These are phyloP conservation scores for Drosophila tristis DNA, from an alignment of 1,140 invertebrate genomes.

Conservation along the genomic window DNA sequence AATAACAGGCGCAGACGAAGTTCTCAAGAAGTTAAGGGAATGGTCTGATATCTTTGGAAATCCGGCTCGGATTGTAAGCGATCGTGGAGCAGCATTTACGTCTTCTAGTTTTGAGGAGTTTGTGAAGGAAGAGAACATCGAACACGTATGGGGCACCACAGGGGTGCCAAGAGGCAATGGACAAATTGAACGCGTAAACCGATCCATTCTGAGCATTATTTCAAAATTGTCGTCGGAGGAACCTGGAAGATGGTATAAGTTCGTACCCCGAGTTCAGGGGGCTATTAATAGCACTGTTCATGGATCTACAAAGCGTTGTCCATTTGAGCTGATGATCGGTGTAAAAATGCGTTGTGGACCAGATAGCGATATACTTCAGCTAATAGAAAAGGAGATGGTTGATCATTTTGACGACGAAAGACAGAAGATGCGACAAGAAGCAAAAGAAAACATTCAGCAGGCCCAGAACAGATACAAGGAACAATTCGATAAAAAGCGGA, in stretches of 20 bases:
- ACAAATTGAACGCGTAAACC: slow-evolving; percentile 8
- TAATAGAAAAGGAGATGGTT: too few relatives aligned
- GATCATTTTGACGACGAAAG: too few relatives aligned
- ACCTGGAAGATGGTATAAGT: slow-evolving; percentile 5
- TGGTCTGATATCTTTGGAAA: slow-evolving; percentile 64
- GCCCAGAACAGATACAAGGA: too few relatives aligned
- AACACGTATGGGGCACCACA: slow-evolving; percentile 53
- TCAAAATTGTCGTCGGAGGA: slow-evolving; percentile 2
- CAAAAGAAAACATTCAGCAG: too few relatives aligned
- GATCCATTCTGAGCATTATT: slow-evolving; percentile 1
- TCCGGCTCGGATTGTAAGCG: slow-evolving; percentile 70
- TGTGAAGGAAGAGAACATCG: slow-evolving; percentile 39
- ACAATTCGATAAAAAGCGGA: too few relatives aligned
- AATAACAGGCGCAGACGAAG: too few relatives aligned
- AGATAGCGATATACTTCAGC: too few relatives aligned
- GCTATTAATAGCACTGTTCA: slow-evolving; percentile 1
- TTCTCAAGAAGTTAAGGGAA: too few relatives aligned
- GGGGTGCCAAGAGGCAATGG: slow-evolving; percentile 66
- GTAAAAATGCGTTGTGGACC: too few relatives aligned
- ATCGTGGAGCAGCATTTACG: slow-evolving; percentile 82
- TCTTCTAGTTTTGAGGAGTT: slow-evolving; percentile 17
- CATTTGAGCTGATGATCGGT: slow-evolving; percentile 5
- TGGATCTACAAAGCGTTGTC: not conserved
- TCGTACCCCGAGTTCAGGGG: not conserved
- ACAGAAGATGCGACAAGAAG: too few relatives aligned